Evolutionary conservation across 1,140 invertebrate species (phyloP).

Genomic region (Chelonus insularis): DNA sequence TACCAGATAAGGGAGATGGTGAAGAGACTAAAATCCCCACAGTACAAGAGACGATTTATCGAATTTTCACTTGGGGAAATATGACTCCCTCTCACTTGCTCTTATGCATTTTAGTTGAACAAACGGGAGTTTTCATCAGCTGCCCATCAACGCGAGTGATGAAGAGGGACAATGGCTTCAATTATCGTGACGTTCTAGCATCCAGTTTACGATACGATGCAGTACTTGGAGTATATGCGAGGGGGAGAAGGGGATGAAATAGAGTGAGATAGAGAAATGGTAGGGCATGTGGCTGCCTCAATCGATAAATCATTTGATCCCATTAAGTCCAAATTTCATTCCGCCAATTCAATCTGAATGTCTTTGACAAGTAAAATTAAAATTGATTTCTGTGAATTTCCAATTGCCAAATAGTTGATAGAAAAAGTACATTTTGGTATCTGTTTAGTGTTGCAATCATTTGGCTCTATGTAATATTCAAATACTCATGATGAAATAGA

Average conservation of each 20-base stretch:
- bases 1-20: neutral
- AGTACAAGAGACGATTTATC: slow-evolving; percentile 21
- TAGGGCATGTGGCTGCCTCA: neutral
- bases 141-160: slow-evolving; percentile 29
- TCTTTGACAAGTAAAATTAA: neutral
- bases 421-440: neutral
- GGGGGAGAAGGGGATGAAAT: no score
- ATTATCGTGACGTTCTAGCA: slow-evolving; percentile 21
- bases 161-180: slow-evolving; percentile 32
- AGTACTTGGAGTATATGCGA: no score
- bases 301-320: slow-evolving; percentile 27
- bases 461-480: no score
- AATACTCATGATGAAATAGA: no score
- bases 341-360: slow-evolving; percentile 18
- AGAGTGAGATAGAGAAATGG: no score
- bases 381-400: slow-evolving; percentile 19
- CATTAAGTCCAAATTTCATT: slow-evolving; percentile 26
- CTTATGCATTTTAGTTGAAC: neutral
- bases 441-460: no score
- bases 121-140: slow-evolving; percentile 24
- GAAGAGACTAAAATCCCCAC: neutral
- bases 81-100: neutral
- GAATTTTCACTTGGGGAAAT: slow-evolving; percentile 22
- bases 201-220: neutral
- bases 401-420: neutral